Evolutionary conservation across 2,113 vertebrate species (phyloP), one percentile per base, ranked within the genome.

Genomic region (Pelodiscus sinensis): DNA sequence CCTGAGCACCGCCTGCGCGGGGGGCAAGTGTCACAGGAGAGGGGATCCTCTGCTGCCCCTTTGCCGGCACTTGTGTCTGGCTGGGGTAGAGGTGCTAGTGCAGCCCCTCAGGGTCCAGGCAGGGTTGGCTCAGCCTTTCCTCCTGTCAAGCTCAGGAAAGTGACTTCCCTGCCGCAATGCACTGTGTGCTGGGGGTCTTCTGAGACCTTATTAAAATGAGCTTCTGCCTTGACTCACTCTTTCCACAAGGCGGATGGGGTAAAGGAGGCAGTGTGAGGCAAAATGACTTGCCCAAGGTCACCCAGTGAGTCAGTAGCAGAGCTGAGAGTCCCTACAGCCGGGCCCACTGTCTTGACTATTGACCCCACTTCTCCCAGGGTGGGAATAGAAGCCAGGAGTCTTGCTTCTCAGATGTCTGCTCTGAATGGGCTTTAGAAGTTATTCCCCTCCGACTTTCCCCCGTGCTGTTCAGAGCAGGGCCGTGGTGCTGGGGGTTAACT

Each of bases 91-190:
- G 38, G 38, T 44, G 38, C 38, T 5, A 44, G 38, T 44, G 38
- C 38, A 5, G 38, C 3, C 38, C 38, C 29, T 82, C 71, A 81
- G 22, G 5, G 19, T 0, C 0, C 79, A 56, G n/a, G 2, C 31
- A 25, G 84, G 81, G 56, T 29, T 44, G 54, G 38, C 52, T 3
- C 1, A n/a, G 57, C 51, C 57, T n/a, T 9, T 82, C 4, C 0
- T 56, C 56, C 65, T 52, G 18, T 35, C 0, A 71, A 71, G 65
- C 0, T 44, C 50, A 18, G 54, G 82, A 77, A 80, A 54, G 0
- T 27, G 0, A 75, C 2, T 29, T 86, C 79, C 71, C 44, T 13
- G 38, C 62, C 35, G 62, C 18, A 55, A 2, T 38, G 56, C 52
- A 27, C 79, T 44, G 79, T 0, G 0, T 78, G 71, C 58, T 68